phyloP scores from a whole-genome alignment of 2,888 invertebrate genomes.

The Rhagophthalmus giganteus region DNA sequence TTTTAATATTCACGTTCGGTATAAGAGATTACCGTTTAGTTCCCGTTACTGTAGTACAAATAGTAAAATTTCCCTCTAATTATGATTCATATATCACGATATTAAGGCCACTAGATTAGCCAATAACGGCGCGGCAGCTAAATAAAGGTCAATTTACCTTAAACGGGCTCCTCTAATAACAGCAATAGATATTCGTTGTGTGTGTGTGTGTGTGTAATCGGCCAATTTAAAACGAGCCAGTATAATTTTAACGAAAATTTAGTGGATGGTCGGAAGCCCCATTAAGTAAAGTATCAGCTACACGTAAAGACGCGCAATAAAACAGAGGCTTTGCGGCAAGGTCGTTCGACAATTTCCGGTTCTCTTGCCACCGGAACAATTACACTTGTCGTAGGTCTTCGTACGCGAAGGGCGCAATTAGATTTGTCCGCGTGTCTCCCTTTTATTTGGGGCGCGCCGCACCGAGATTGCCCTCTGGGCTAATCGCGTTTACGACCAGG shows the following conservation, averaged over 20 bases:
- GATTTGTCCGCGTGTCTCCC: slow-evolving; percentile 16
- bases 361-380: slow-evolving; percentile 30
- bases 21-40: no score
- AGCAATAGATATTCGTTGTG: slow-evolving; percentile 1
- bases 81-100: no score
- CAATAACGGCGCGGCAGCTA: not conserved
- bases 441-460: slow-evolving; percentile 15
- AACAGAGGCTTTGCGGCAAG: slow-evolving; percentile 25
- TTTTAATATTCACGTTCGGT: no score
- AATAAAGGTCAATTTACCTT: not conserved
- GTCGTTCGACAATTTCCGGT: slow-evolving; percentile 29
- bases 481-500: no score
- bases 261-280: slow-evolving; percentile 8
- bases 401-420: slow-evolving; percentile 21
- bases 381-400: slow-evolving; percentile 30
- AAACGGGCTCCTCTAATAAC: not conserved
- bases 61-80: no score
- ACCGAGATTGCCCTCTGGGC: no score
- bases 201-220: not conserved
- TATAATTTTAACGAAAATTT: slow-evolving; percentile 14
- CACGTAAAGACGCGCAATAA: slow-evolving; percentile 24
- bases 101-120: no score
- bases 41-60: no score
- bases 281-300: slow-evolving; percentile 14
- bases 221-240: slow-evolving; percentile 2